Evolutionary conservation across 2,797 vertebrate genomes (phyloP).

Genomic region (Spinus olivaceus): DNA sequence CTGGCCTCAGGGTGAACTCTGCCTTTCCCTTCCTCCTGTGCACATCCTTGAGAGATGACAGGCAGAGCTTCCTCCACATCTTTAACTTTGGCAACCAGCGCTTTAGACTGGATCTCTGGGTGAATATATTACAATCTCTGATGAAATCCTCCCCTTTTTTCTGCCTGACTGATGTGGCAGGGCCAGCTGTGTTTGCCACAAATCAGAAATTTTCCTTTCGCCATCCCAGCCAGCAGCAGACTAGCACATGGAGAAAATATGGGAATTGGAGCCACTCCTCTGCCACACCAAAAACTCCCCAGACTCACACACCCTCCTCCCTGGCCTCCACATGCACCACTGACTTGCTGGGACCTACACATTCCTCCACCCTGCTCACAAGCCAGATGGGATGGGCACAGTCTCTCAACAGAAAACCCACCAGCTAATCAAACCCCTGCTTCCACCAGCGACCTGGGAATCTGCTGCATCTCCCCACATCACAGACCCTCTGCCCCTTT

Average conservation of each 20-base stretch:
- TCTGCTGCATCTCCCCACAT: background rate
- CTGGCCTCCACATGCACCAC: background rate
- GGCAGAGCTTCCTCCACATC: background rate
- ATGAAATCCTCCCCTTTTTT: background rate
- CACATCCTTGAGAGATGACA: background rate
- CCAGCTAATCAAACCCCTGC: background rate
- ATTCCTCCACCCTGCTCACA: background rate
- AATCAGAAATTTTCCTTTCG: background rate
- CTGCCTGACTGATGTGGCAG: background rate
- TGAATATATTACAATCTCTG: background rate
- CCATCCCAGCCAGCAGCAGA: background rate
- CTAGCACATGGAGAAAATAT: background rate
- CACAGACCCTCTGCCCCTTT: fast-evolving
- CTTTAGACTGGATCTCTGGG: background rate
- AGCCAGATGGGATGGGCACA: background rate
- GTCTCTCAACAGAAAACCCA: background rate
- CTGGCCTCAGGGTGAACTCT: background rate
- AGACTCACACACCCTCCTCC: background rate
- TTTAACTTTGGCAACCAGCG: background rate
- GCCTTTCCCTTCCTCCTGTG: background rate
- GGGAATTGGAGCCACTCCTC: background rate
- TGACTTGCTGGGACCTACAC: background rate
- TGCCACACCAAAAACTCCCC: background rate
- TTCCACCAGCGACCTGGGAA: background rate
- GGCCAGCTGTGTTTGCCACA: background rate